Evolutionary conservation across 2,113 vertebrate species (phyloP).

Genomic region (Planiliza haematocheilus): DNA sequence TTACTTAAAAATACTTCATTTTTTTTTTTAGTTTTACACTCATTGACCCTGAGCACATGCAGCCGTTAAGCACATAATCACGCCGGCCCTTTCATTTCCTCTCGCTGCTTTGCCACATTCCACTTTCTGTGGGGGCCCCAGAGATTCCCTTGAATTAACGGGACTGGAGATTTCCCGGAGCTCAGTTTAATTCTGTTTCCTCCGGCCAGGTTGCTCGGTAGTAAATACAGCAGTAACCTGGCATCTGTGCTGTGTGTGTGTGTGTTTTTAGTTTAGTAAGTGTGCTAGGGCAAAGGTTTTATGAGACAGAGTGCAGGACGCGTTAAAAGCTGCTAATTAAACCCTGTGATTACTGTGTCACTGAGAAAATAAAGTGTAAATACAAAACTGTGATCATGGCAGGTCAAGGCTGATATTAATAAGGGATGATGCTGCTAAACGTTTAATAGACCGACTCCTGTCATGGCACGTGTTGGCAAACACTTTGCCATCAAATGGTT

Average conservation of each 20-base stretch:
- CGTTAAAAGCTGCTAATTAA: slow-evolving; percentile 2
- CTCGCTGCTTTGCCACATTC: slow-evolving; percentile 9
- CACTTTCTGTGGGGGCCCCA: not conserved
- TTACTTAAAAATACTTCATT: not conserved
- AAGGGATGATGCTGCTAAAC: not conserved
- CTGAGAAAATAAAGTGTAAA: too few relatives aligned
- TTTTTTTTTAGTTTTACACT: too few relatives aligned
- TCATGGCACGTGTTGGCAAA: too few relatives aligned
- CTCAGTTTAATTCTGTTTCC: too few relatives aligned
- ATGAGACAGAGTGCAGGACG: not conserved
- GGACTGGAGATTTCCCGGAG: not conserved
- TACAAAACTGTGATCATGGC: too few relatives aligned
- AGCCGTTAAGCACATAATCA: not conserved
- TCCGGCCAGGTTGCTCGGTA: not conserved
- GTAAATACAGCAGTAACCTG: slow-evolving; percentile 21
- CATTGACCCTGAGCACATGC: not conserved
- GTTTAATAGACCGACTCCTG: too few relatives aligned
- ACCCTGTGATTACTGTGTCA: not conserved
- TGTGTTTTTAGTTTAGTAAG: slow-evolving; percentile 2
- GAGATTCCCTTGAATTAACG: not conserved
- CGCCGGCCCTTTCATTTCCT: not conserved
- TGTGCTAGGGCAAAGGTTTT: not conserved
- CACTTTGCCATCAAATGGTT: too few relatives aligned
- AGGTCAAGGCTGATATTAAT: not conserved
- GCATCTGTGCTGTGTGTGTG: slow-evolving; percentile 6